Evolutionary conservation across 53 echinoderm and acorn worm genomes (phyloP), one percentile per base, ranked within the genome.

Genomic region (Hippasteria phrygiana): DNA sequence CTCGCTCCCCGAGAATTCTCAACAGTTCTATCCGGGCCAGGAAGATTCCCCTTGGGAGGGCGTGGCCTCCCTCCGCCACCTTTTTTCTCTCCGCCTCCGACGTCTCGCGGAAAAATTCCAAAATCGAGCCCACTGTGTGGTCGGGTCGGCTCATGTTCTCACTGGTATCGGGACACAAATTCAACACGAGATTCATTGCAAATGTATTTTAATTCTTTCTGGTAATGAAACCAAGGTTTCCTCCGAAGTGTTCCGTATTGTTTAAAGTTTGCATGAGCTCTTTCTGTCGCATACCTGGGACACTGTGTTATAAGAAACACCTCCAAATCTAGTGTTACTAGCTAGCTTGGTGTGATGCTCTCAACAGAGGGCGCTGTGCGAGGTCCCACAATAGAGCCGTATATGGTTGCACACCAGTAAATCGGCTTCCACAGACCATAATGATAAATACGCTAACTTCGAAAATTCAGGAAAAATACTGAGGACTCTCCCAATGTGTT

Each of bases 21-120:
- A 95, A 71, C 64, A 97, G 26, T 78, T 97, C 95, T 32, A 97
- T 72, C 12, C 91, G 88, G 2, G 97, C 93, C 43, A 97, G 77
- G 73, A 78, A 95, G 8, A 95, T 93, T 12, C 92, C 97, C 59
- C 97, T 86, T 35, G 88, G 71, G 27, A 51, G 77, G 42, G 59
- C 72, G 73, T 56, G 51, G 66, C 73, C 72, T 46, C 47, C 54
- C 39, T 69, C 74, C 1, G 77, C 18, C 3, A 59, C 59, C 55
- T 87, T 96, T 28, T 76, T 87, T 18, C 67, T 37, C 77, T 94
- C 96, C 11, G 37, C 83, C 36, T 77, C 93, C 1, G 91, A 39
- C 31, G 48, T 82, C 29, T 93, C 93, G 24, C 54, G 36, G 80
- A 95, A 74, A 42, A 93, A 97, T 3, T 87, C 73, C 31, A 93